Percentiles rank a stretch among this genome's conserved stretches.
Conservation (phyloP, 2,888 invertebrate genomes). For the Cyrtodaria siliqua region DNA sequence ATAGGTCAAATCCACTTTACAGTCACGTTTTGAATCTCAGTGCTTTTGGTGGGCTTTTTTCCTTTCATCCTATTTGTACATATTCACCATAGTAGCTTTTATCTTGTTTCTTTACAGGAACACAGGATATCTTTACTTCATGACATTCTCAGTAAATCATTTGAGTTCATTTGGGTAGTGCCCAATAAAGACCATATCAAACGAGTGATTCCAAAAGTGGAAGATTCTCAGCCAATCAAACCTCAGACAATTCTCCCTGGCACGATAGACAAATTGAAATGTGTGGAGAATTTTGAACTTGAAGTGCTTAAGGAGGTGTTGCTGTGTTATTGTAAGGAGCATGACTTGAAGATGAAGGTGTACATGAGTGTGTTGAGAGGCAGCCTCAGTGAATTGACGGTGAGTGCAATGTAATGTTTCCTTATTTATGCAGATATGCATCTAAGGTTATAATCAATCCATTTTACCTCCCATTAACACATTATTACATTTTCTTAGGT, state of each 20-base stretch:
- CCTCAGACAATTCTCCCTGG: constrained; percentile 11
- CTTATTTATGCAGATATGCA: too few species aligned
- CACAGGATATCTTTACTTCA: constrained; percentile 89
- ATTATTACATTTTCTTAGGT: too few species aligned
- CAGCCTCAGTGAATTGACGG: constrained; percentile 90
- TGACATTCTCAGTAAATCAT: constrained; percentile 89
- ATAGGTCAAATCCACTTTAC: too few species aligned
- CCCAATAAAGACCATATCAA: constrained; percentile 45
- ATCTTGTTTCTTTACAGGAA: constrained; percentile 86
- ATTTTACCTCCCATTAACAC: too few species aligned
- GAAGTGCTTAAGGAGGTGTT: constrained; percentile 86
- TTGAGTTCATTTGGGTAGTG: constrained; percentile 91
- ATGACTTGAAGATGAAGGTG: constrained; percentile 89
- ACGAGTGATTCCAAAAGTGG: not conserved
- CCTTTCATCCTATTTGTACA: too few species aligned
- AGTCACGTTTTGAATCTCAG: too few species aligned
- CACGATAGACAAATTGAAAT: constrained; percentile 21
- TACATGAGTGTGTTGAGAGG: constrained; percentile 92
- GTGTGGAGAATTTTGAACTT: constrained; percentile 35
- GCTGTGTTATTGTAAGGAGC: constrained; percentile 88
- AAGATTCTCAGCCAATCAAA: not conserved
- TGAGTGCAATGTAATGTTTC: too few species aligned
- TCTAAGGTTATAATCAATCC: too few species aligned
- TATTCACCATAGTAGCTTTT: too few species aligned
- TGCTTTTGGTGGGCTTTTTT: too few species aligned